Percentiles rank a stretch among this genome's conserved stretches.
Evolutionary conservation across 2,888 invertebrate genomes (phyloP).

Genomic region (Thera britannica): DNA sequence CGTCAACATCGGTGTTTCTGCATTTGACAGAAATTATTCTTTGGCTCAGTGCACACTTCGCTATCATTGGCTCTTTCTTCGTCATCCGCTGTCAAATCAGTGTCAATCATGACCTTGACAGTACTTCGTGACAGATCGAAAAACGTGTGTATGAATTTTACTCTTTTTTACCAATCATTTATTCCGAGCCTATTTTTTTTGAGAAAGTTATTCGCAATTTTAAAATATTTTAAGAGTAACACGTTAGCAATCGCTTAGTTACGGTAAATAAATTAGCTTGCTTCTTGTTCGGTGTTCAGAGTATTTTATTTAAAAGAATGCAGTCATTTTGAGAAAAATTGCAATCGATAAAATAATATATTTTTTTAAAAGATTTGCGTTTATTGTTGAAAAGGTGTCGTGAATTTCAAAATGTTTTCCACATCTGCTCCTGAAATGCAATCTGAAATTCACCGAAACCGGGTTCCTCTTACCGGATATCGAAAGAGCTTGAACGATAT

Average conservation of each 20-base stretch:
- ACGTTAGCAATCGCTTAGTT: neutral
- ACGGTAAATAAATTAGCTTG: no score
- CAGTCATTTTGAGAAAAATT: neutral
- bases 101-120: neutral
- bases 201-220: neutral
- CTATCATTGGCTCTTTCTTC: neutral
- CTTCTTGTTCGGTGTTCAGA: no score
- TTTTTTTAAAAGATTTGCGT: neutral
- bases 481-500: constrained; percentile 49
- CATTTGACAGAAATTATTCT: constrained; percentile 50
- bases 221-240: neutral
- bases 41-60: constrained; percentile 38
- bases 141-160: neutral
- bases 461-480: constrained; percentile 38
- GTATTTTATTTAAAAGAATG: neutral
- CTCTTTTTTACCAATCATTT: no score
- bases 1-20: constrained; percentile 47
- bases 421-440: constrained; percentile 50
- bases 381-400: neutral
- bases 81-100: neutral
- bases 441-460: constrained; percentile 46
- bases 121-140: neutral
- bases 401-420: constrained; percentile 16
- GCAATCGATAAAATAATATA: neutral
- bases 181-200: neutral